Evolutionary conservation across 2,113 vertebrate species (phyloP).

Genomic region (Tragelaphus buxtoni): DNA sequence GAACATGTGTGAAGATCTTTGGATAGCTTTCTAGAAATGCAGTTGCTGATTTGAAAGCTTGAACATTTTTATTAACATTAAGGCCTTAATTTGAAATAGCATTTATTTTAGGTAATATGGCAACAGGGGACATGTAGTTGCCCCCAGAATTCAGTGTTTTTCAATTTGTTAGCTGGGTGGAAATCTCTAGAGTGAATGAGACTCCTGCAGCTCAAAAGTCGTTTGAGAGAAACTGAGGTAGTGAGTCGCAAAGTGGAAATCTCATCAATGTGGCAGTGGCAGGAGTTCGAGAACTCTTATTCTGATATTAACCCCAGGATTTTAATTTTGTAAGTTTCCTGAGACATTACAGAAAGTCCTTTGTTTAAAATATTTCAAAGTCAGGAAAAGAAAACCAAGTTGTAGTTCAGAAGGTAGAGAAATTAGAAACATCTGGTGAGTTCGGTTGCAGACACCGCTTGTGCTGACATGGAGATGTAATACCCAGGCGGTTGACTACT

Average conservation of each 20-base stretch:
- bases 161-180: background rate
- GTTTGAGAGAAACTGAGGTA: background rate
- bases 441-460: conserved; percentile 54
- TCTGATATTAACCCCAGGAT: conserved; percentile 11
- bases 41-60: background rate
- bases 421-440: conserved; percentile 81
- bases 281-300: conserved; percentile 35
- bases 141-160: conserved; percentile 40
- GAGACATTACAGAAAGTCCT: conserved; percentile 68
- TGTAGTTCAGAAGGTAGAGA: conserved; percentile 70
- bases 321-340: conserved; percentile 58
- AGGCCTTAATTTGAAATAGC: background rate
- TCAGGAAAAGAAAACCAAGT: conserved; percentile 52
- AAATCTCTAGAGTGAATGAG: background rate
- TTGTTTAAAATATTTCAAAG: conserved; percentile 73
- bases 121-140: background rate
- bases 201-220: background rate
- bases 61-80: background rate
- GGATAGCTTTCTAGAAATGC: background rate
- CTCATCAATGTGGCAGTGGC: background rate
- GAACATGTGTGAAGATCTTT: background rate
- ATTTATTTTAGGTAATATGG: background rate
- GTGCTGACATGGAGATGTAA: conserved; percentile 71
- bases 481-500: conserved; percentile 71
- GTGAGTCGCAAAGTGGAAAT: background rate